phyloP scores from a whole-genome alignment of 2,797 vertebrate genomes.

The Enoplosus armatus region DNA sequence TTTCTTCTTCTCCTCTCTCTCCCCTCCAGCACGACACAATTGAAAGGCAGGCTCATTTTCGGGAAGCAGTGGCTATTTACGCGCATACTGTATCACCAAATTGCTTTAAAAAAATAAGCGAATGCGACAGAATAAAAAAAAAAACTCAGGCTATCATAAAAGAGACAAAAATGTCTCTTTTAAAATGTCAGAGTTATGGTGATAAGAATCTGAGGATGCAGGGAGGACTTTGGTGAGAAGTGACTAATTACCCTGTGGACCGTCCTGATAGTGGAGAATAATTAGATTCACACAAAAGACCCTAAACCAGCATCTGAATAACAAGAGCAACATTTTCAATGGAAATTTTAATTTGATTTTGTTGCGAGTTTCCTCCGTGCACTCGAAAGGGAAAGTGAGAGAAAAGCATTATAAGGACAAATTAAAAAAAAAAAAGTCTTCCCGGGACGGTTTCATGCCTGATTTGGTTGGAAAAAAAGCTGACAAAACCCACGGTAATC shows the following conservation, averaged over 20 bases:
- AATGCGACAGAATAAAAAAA: conserved; percentile 26
- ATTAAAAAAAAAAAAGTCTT: conserved; percentile 46
- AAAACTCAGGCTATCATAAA: conserved; percentile 43
- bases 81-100: conserved; percentile 31
- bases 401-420: conserved; percentile 58
- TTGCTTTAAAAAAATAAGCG: conserved; percentile 37
- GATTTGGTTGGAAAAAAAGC: conserved; percentile 48
- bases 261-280: conserved; percentile 82
- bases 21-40: conserved; percentile 25
- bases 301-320: conserved; percentile 80
- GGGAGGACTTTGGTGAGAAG: conserved; percentile 81
- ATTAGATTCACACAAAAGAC: conserved; percentile 84
- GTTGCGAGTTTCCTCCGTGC: conserved; percentile 67
- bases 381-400: conserved; percentile 60
- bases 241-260: conserved; percentile 84
- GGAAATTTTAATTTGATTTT: conserved; percentile 81
- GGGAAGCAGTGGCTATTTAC: conserved; percentile 45
- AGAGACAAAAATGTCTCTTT: conserved; percentile 71
- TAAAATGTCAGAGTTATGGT: conserved; percentile 75
- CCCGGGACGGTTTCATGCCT: conserved; percentile 51
- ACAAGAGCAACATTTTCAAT: conserved; percentile 82
- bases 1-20: neutral
- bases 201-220: conserved; percentile 81
- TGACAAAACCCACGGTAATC: conserved; percentile 59
- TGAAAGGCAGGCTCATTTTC: conserved; percentile 51